These are phyloP conservation scores for Labia minor DNA, from an alignment of 2,888 invertebrate genomes.

Conservation along the genomic window DNA sequence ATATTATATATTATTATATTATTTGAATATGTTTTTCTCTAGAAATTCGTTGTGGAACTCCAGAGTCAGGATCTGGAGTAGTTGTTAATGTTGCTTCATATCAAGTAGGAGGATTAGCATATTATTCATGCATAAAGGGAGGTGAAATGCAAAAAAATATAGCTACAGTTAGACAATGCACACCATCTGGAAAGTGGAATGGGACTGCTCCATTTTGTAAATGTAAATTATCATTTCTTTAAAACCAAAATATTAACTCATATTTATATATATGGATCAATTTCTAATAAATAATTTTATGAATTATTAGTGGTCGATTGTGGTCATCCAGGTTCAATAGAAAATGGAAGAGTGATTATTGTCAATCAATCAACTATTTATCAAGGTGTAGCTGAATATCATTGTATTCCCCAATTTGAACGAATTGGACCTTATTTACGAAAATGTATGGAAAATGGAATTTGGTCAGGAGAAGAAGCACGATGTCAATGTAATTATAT, in stretches of 20 bases:
- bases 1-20: conserved; percentile 15
- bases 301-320: conserved; percentile 70
- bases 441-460: conserved; percentile 71
- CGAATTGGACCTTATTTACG: conserved; percentile 70
- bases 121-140: conserved; percentile 74
- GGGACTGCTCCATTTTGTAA: conserved; percentile 67
- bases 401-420: conserved; percentile 75
- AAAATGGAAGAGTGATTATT: conserved; percentile 76
- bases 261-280: no score
- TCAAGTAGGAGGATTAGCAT: conserved; percentile 67
- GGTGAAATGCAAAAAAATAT: conserved; percentile 63
- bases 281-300: no score
- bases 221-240: conserved; percentile 50
- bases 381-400: conserved; percentile 78
- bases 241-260: conserved; percentile 18
- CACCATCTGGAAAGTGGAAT: conserved; percentile 69
- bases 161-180: conserved; percentile 56
- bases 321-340: conserved; percentile 63
- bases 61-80: conserved; percentile 44
- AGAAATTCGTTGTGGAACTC: conserved; percentile 71
- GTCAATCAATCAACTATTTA: conserved; percentile 74
- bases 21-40: conserved; percentile 25
- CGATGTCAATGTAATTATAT: conserved; percentile 56
- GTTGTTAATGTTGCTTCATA: conserved; percentile 50
- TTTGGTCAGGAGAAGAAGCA: conserved; percentile 81